Evolutionary conservation across 2,888 invertebrate species (phyloP).

Genomic region (Keiferia lycopersicella): DNA sequence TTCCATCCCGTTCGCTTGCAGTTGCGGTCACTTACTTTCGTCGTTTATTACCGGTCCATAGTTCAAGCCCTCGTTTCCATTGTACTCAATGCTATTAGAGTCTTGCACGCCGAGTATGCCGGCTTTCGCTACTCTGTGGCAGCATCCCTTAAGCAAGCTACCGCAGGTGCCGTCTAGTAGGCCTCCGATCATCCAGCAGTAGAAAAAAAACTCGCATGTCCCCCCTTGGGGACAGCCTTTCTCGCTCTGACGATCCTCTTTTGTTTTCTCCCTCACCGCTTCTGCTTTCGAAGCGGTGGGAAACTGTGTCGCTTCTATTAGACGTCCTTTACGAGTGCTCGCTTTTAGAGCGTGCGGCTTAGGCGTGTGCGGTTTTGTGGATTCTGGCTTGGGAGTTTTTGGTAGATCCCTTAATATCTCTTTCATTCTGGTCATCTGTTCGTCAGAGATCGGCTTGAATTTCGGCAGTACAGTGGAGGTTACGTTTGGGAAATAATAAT

Average conservation of each 20-base stretch:
- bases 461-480: slow-evolving; percentile 57
- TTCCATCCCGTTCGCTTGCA: background rate
- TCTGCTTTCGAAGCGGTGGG: slow-evolving; percentile 33
- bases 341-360: slow-evolving; percentile 38
- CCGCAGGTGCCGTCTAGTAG: slow-evolving; percentile 92
- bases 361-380: slow-evolving; percentile 34
- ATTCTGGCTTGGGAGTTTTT: slow-evolving; percentile 20
- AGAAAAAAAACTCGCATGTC: slow-evolving; percentile 94
- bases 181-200: slow-evolving; percentile 95
- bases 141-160: slow-evolving; percentile 92
- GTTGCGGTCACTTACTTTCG: slow-evolving; percentile 84
- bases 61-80: slow-evolving; percentile 83
- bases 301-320: slow-evolving; percentile 40
- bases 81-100: slow-evolving; percentile 83
- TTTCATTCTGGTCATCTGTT: slow-evolving; percentile 64
- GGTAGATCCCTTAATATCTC: slow-evolving; percentile 63
- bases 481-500: slow-evolving; percentile 55
- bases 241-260: slow-evolving; percentile 63
- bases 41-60: slow-evolving; percentile 89
- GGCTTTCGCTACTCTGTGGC: slow-evolving; percentile 88
- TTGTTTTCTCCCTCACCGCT: slow-evolving; percentile 35
- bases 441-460: slow-evolving; percentile 73
- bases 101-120: slow-evolving; percentile 84
- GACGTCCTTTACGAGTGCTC: slow-evolving; percentile 51
- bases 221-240: slow-evolving; percentile 86